A percentile compares a stretch with the other conserved stretches of the same genome.
phyloP scores from a whole-genome alignment of 2,888 invertebrate species.

The Xanthia icteritia region DNA sequence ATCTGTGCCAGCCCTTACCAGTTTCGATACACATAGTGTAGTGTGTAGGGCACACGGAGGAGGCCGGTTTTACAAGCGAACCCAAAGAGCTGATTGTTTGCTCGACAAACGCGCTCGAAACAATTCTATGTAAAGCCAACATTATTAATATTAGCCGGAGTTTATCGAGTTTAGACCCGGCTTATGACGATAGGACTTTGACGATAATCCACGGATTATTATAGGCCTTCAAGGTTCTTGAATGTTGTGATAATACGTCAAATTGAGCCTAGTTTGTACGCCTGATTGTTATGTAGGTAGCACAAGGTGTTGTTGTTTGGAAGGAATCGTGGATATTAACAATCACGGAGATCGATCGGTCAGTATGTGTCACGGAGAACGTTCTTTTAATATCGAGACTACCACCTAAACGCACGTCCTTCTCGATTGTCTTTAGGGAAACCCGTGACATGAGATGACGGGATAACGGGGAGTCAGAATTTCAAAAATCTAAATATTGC shows the following conservation, averaged over 20 bases:
- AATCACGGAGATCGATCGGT: background rate
- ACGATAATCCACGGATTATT: constrained; percentile 54
- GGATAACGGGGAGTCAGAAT: too few species aligned
- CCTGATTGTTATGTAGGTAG: background rate
- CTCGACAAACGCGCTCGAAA: constrained; percentile 55
- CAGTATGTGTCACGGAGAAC: background rate
- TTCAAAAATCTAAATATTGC: background rate
- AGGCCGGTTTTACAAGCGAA: constrained; percentile 63
- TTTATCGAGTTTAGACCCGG: constrained; percentile 61
- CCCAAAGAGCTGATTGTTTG: constrained; percentile 64
- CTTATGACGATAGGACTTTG: constrained; percentile 38
- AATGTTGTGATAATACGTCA: constrained; percentile 47
- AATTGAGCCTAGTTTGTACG: constrained; percentile 17
- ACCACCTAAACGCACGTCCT: background rate
- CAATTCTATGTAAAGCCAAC: constrained; percentile 61
- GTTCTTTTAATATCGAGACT: background rate
- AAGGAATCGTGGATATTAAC: background rate
- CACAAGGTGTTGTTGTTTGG: background rate
- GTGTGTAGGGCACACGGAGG: constrained; percentile 39
- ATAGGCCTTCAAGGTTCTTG: constrained; percentile 38
- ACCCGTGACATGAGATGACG: background rate
- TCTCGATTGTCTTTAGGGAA: background rate
- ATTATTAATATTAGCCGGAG: constrained; percentile 63
- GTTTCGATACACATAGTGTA: constrained; percentile 53
- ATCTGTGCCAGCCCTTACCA: constrained; percentile 35